These are phyloP conservation scores for Chaetodon auriga DNA, from an alignment of 2,113 vertebrate genomes.

Conservation along the genomic window DNA sequence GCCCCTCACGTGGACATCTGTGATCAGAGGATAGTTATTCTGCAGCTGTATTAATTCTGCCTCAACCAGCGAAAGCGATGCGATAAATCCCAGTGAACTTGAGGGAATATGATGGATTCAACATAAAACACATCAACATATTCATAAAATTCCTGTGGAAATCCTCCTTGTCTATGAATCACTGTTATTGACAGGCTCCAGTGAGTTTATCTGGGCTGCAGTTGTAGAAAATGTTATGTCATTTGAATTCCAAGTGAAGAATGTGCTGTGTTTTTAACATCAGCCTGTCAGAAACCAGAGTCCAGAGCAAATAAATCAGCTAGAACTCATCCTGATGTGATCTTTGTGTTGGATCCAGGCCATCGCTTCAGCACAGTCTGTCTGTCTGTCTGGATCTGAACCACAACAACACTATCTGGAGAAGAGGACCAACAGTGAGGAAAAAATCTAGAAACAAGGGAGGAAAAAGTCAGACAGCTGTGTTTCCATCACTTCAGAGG, in stretches of 20 bases:
- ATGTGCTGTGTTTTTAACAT: background rate
- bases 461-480: background rate
- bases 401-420: background rate
- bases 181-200: background rate
- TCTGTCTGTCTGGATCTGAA: background rate
- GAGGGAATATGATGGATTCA: background rate
- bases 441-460: background rate
- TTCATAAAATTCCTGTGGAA: conserved; percentile 1
- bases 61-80: background rate
- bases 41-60: background rate
- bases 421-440: background rate
- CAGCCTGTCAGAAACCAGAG: background rate
- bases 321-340: background rate
- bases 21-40: background rate
- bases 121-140: background rate
- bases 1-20: background rate
- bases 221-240: background rate
- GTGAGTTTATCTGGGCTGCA: background rate
- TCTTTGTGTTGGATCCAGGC: background rate
- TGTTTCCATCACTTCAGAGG: too few species aligned
- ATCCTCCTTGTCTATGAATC: background rate
- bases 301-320: background rate
- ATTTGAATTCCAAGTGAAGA: background rate
- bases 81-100: background rate
- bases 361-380: background rate